Conservation (phyloP, 92 coral and sea anemone species). For the Paramuricea clavata region DNA sequence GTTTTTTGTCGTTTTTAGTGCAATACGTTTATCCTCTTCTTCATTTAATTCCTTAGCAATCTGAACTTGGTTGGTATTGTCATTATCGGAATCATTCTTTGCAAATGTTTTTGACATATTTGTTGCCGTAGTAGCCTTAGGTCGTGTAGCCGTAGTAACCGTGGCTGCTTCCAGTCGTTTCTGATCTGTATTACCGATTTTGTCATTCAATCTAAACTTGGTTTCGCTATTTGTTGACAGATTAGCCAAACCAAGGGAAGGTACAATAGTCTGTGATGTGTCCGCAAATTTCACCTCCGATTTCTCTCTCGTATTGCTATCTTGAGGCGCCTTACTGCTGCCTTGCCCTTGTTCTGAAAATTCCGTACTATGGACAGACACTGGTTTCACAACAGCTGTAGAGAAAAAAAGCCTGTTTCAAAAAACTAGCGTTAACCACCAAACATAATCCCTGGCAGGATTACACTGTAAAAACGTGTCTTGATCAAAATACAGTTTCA, state of each 20-base stretch:
- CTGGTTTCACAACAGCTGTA: constrained; percentile 26
- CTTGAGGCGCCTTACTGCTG: background rate
- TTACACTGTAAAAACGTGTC: no score
- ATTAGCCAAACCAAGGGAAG: background rate
- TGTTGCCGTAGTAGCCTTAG: background rate
- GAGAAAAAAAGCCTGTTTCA: background rate
- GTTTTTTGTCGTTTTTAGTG: background rate
- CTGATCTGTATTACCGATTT: background rate
- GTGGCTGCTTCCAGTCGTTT: background rate
- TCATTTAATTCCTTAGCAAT: background rate
- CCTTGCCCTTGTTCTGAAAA: background rate
- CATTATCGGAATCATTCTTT: background rate
- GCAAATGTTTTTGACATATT: background rate
- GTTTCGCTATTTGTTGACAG: background rate
- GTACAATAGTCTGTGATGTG: background rate
- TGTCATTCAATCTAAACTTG: background rate
- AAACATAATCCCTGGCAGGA: no score
- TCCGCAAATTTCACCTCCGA: background rate
- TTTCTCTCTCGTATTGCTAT: background rate
- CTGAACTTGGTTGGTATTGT: background rate
- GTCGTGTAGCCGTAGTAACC: background rate
- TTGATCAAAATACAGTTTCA: no score
- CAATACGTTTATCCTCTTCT: background rate
- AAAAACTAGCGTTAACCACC: background rate
- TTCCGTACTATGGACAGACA: background rate